Evolutionary conservation across 2,113 vertebrate genomes (phyloP), one percentile per base, ranked within the genome.

Genomic region (Triplophysa dalaica): DNA sequence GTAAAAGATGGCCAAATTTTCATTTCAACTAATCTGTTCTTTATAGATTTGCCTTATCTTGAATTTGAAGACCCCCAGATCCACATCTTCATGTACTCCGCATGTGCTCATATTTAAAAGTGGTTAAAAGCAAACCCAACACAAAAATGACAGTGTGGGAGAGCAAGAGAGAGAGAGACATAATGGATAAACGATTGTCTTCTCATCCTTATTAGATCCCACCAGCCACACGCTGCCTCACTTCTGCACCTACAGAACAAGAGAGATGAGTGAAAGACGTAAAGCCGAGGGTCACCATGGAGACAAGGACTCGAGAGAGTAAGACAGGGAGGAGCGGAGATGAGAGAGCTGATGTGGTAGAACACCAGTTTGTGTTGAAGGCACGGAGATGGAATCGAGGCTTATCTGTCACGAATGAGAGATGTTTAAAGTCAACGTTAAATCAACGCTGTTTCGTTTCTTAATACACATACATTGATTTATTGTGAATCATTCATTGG

Each of bases 281-380:
- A 60, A 29, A 83, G 78, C 79, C 85, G 83, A 84, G 86, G 87
- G 80, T 87, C 87, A 79, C 82, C 80, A 85, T 68, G 76, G 74
- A 89, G 85, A 83, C 76, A 86, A 74, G 61, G 29, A 75, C 26
- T 69, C 61, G 45, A 65, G 70, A n/a, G 16, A 74, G 70, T 12
- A 22, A 81, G 41, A 50, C 13, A 43, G 24, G n/a, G 38, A 56
- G 65, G 17, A 33, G 3, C 78, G 86, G 70, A 87, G 82, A 63
- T 58, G 66, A 68, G 77, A 75, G 66, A 70, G 64, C 13, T 43
- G 66, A 60, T 78, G 29, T 65, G 72, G 60, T 19, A 43, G 2
- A 41, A 24, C 22, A 50, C 38, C 7, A 76, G 45, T 19, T 41
- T 63, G 38, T 52, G 50, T 26, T 58, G 63, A 12, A 19, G 4